Percentiles rank a stretch among this genome's conserved stretches.
These are phyloP conservation scores for Holotrichia oblita DNA, from an alignment of 1,140 invertebrate species.

Conservation along the genomic window DNA sequence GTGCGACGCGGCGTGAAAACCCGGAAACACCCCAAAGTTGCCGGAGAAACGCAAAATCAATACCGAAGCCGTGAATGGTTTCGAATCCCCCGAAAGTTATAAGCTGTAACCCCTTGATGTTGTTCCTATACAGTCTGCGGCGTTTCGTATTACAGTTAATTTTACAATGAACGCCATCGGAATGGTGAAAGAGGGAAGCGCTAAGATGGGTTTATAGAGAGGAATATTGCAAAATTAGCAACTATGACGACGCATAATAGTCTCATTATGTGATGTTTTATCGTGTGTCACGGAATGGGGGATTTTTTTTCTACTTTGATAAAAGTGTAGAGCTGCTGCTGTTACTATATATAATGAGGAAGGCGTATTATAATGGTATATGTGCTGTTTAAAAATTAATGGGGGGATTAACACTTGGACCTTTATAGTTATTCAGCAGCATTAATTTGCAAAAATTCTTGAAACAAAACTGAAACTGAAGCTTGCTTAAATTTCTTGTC, in stretches of 20 bases:
- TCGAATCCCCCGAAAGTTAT: conserved; percentile 37
- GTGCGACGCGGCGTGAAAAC: not conserved
- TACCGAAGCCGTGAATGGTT: conserved; percentile 40
- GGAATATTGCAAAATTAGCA: not conserved
- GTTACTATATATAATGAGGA: too few species aligned
- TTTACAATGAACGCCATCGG: conserved; percentile 21
- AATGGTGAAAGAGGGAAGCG: not conserved
- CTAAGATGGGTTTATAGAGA: not conserved
- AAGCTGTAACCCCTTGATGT: conserved; percentile 37
- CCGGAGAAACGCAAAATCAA: conserved; percentile 40
- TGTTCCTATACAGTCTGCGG: conserved; percentile 32
- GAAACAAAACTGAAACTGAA: too few species aligned
- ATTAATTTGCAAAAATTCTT: too few species aligned
- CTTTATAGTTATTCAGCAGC: too few species aligned
- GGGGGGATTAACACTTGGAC: too few species aligned
- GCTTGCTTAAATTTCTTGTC: too few species aligned
- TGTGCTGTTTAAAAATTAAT: too few species aligned
- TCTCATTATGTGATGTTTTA: conserved; percentile 6
- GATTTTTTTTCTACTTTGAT: not conserved
- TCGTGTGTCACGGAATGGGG: not conserved
- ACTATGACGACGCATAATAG: not conserved
- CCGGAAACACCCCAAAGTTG: conserved; percentile 35
- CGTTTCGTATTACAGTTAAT: conserved; percentile 23
- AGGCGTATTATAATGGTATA: too few species aligned
- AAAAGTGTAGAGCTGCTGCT: too few species aligned